Percentiles rank a stretch among this genome's conserved stretches.
phyloP scores from a whole-genome alignment of 2,113 vertebrate species.

The Elgaria multicarinata region DNA sequence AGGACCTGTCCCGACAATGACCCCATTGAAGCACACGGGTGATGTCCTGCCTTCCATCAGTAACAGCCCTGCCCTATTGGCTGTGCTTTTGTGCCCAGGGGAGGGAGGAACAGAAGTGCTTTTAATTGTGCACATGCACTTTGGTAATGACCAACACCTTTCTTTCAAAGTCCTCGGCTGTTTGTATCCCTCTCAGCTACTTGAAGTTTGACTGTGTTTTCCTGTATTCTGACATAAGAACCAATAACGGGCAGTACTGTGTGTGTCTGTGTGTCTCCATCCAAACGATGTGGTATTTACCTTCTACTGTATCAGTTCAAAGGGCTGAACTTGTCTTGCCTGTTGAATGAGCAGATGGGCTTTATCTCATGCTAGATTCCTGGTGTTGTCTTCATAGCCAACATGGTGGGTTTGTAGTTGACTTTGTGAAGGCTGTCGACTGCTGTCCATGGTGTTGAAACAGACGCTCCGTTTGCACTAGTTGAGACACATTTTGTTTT shows the following conservation, averaged over 20 bases:
- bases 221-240: neutral
- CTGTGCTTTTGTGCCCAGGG: neutral
- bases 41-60: neutral
- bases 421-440: neutral
- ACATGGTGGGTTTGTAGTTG: neutral
- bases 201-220: neutral
- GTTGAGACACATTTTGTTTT: neutral
- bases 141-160: constrained; percentile 53
- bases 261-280: neutral
- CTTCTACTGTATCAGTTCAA: constrained; percentile 5
- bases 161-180: constrained; percentile 27
- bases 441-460: rapidly evolving
- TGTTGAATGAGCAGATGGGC: neutral
- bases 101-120: neutral
- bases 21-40: neutral
- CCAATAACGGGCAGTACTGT: neutral
- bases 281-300: constrained; percentile 11
- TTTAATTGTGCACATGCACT: constrained; percentile 73
- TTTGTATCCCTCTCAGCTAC: constrained; percentile 1
- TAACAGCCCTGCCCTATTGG: neutral
- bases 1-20: rapidly evolving
- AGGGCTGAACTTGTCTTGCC: neutral
- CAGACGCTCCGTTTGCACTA: neutral
- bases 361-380: neutral
- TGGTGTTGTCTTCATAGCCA: neutral